A percentile compares a stretch with the other conserved stretches of the same genome.
Evolutionary conservation across 2,888 invertebrate genomes (phyloP).

Genomic region (Leucophenga montana): DNA sequence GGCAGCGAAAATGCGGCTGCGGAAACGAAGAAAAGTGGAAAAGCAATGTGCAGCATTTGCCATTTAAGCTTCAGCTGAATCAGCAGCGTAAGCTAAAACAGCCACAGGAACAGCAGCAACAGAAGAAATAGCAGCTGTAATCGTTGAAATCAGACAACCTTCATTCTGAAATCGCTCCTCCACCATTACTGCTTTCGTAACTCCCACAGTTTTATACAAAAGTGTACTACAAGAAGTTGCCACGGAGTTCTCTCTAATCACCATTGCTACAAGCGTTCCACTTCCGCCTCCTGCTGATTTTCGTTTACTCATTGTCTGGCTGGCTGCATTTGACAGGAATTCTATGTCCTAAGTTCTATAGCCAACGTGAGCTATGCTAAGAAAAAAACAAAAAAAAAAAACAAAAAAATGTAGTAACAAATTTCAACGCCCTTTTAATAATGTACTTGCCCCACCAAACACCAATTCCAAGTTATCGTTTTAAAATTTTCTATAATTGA

Average conservation of each 20-base stretch:
- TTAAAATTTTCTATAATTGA: too few species aligned
- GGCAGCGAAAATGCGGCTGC: background rate
- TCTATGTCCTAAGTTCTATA: background rate
- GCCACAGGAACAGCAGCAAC: background rate
- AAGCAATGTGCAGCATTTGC: too few species aligned
- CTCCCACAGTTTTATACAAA: too few species aligned
- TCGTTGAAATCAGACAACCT: too few species aligned
- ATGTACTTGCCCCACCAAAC: too few species aligned
- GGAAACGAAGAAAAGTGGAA: background rate
- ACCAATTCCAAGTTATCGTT: too few species aligned
- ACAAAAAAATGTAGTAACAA: background rate
- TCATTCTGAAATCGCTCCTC: too few species aligned
- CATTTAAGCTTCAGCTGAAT: background rate
- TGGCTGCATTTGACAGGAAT: slow-evolving; percentile 4
- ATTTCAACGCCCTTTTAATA: background rate
- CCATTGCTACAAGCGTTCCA: background rate
- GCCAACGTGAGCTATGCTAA: too few species aligned
- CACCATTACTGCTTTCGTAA: too few species aligned
- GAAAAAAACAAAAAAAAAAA: slow-evolving; percentile 1
- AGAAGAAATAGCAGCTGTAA: background rate
- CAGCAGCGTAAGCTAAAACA: background rate
- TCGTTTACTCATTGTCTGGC: too few species aligned
- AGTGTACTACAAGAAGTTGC: too few species aligned
- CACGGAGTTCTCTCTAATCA: too few species aligned
- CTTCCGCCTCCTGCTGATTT: background rate